phyloP scores from a whole-genome alignment of 2,888 invertebrate genomes.

The Ceramica pisi region DNA sequence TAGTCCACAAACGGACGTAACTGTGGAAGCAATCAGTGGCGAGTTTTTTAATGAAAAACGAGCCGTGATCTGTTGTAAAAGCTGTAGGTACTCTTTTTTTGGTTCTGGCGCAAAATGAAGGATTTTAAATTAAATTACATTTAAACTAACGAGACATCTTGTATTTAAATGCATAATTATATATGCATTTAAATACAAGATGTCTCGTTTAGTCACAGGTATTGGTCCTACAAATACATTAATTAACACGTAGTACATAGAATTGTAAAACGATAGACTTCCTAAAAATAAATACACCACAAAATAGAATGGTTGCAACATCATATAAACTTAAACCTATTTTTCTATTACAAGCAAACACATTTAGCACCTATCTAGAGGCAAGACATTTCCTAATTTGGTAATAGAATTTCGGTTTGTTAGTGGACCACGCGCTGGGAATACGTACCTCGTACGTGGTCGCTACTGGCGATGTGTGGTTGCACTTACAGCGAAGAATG shows the following conservation, averaged over 20 bases:
- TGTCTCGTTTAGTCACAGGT: too few relatives aligned
- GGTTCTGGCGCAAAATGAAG: neutral
- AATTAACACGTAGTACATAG: too few relatives aligned
- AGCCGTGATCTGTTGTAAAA: slow-evolving; percentile 24
- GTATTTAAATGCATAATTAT: too few relatives aligned
- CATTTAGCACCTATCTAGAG: slow-evolving; percentile 67
- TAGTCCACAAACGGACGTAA: slow-evolving; percentile 39
- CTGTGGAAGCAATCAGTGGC: slow-evolving; percentile 33
- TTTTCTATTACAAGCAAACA: slow-evolving; percentile 53
- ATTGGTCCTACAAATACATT: too few relatives aligned
- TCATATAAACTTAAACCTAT: slow-evolving; percentile 44
- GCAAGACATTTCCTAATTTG: slow-evolving; percentile 84
- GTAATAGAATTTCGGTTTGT: slow-evolving; percentile 88
- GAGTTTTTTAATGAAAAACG: slow-evolving; percentile 32
- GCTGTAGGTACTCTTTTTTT: neutral
- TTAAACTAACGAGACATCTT: too few relatives aligned
- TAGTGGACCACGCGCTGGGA: slow-evolving; percentile 83
- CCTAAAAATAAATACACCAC: neutral
- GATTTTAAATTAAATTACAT: too few relatives aligned
- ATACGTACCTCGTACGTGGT: slow-evolving; percentile 84
- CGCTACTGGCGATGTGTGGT: slow-evolving; percentile 61
- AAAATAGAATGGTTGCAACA: slow-evolving; percentile 1
- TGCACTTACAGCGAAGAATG: slow-evolving; percentile 62
- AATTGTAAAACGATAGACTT: too few relatives aligned
- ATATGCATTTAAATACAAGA: neutral